These are phyloP conservation scores for Melanaphis sacchari DNA, from an alignment of 1,140 invertebrate genomes.

Conservation along the genomic window DNA sequence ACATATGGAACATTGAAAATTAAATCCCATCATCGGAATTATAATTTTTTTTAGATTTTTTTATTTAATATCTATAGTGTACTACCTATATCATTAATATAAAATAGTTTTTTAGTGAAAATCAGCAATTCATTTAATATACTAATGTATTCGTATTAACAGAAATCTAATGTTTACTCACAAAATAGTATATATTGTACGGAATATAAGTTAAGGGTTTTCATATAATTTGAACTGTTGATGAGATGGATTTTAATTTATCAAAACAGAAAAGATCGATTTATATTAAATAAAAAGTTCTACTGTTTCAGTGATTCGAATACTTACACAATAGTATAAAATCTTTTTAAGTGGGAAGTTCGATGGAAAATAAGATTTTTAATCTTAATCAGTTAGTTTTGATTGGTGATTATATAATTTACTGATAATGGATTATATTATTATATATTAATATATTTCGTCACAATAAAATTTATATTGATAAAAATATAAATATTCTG, in stretches of 20 bases:
- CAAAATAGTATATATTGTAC: not conserved
- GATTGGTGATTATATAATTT: not conserved
- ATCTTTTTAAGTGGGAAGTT: not conserved
- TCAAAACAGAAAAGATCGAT: not conserved
- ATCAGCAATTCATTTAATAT: not conserved
- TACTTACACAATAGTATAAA: not conserved
- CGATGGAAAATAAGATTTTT: not conserved
- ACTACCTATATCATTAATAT: not conserved
- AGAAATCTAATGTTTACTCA: not conserved
- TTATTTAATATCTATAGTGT: no score
- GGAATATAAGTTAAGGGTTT: not conserved
- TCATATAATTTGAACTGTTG: not conserved
- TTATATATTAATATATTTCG: not conserved
- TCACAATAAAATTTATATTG: not conserved
- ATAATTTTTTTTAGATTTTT: no score
- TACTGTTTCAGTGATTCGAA: not conserved
- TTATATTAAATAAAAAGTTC: not conserved
- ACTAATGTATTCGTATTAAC: not conserved
- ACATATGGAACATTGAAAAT: not conserved
- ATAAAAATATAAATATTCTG: not conserved
- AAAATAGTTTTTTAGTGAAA: not conserved
- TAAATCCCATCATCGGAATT: no score
- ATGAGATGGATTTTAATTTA: not conserved
- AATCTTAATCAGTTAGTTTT: not conserved
- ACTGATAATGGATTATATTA: not conserved